Percentiles rank a stretch among this genome's conserved stretches.
Evolutionary conservation across 1,140 invertebrate genomes (phyloP).

Genomic region (Macrotrachela quadricornifera): DNA sequence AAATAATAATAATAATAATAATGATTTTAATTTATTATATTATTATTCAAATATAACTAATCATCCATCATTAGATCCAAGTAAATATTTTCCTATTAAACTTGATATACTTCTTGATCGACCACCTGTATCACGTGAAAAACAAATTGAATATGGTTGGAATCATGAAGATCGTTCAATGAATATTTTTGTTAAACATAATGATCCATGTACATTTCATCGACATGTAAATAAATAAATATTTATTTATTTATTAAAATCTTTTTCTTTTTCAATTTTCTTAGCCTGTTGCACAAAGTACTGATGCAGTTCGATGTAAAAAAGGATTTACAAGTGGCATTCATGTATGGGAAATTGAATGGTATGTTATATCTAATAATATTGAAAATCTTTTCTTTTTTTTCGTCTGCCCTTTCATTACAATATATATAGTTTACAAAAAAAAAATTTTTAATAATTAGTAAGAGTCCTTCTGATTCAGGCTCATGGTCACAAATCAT

Average conservation of each 20-base stretch:
- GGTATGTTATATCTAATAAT: conserved; percentile 33
- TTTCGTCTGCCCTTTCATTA: too few relatives aligned
- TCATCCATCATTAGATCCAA: too few relatives aligned
- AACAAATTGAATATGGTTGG: conserved; percentile 78
- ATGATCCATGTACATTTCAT: conserved; percentile 92
- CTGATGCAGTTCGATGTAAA: conserved; percentile 89
- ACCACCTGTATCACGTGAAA: conserved; percentile 64
- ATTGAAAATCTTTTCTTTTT: too few relatives aligned
- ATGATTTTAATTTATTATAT: too few relatives aligned
- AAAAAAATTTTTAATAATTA: too few relatives aligned
- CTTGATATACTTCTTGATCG: conserved; percentile 84
- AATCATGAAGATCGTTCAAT: conserved; percentile 86
- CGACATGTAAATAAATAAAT: conserved; percentile 42
- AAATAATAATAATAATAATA: too few relatives aligned
- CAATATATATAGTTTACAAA: too few relatives aligned
- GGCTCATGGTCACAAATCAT: too few relatives aligned
- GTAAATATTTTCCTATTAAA: conserved; percentile 41
- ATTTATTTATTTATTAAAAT: too few relatives aligned
- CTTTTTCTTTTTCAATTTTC: too few relatives aligned
- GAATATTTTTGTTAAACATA: conserved; percentile 97
- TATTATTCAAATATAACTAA: too few relatives aligned
- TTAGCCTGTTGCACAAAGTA: conserved; percentile 80
- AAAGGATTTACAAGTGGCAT: conserved; percentile 81
- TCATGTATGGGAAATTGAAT: conserved; percentile 90
- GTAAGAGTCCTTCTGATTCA: too few relatives aligned